phyloP scores from a whole-genome alignment of 2,113 vertebrate genomes.

The Grammomys dolichurus region DNA sequence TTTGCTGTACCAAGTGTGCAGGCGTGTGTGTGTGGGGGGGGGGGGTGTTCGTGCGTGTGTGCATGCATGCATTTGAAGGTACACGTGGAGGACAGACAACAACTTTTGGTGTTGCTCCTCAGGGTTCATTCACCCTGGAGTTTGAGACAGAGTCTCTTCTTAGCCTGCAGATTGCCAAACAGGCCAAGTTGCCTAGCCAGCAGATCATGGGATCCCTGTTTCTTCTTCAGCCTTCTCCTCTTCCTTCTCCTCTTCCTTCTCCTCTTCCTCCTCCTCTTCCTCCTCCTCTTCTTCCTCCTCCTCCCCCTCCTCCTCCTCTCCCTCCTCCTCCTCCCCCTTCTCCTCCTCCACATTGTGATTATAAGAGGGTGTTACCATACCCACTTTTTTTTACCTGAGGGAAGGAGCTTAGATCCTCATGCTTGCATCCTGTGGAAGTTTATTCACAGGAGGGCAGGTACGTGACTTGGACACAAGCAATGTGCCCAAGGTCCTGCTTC shows the following conservation, averaged over 20 bases:
- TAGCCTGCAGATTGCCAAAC: background rate
- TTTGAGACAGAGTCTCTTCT: background rate
- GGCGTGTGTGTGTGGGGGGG: background rate
- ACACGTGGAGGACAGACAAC: background rate
- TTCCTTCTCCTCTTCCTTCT: accelerated
- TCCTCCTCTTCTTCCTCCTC: too few relatives aligned
- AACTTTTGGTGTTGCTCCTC: background rate
- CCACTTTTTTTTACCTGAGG: background rate
- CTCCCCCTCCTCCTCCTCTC: too few relatives aligned
- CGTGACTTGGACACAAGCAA: slow-evolving; percentile 29
- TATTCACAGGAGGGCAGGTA: slow-evolving; percentile 34
- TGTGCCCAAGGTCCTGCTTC: slow-evolving; percentile 33
- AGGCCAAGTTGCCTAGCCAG: background rate
- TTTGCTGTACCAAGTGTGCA: slow-evolving; percentile 37
- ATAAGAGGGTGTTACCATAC: background rate
- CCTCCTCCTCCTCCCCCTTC: too few relatives aligned
- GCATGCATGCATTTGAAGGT: background rate
- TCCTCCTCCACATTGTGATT: background rate
- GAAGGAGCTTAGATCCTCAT: background rate
- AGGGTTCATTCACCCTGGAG: background rate
- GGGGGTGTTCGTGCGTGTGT: background rate
- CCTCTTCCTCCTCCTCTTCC: too few relatives aligned
- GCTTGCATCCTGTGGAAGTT: background rate
- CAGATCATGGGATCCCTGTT: background rate
- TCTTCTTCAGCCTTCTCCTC: background rate